A percentile compares a stretch with the other conserved stretches of the same genome.
Evolutionary conservation across 2,797 vertebrate genomes (phyloP).

Genomic region (Perodicticus potto): DNA sequence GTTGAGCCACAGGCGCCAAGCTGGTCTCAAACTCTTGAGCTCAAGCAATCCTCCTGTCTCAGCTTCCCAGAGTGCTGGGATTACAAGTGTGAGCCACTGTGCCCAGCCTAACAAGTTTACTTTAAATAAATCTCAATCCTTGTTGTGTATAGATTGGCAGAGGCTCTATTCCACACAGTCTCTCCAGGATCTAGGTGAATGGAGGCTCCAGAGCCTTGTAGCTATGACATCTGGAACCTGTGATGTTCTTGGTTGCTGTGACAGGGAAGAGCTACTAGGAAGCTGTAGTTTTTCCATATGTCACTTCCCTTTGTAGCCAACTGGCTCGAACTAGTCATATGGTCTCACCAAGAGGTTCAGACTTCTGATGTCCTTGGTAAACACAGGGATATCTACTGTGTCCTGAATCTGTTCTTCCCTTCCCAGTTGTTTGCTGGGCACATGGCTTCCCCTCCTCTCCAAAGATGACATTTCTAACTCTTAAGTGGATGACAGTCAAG

Average conservation of each 20-base stretch:
- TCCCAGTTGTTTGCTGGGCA: neutral
- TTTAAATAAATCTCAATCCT: neutral
- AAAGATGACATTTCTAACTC: neutral
- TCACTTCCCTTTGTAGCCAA: neutral
- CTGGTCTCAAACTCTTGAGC: too few species aligned
- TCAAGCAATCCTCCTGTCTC: too few species aligned
- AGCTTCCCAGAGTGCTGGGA: too few species aligned
- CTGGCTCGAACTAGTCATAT: neutral
- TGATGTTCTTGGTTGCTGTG: neutral
- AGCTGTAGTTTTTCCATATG: fast-evolving
- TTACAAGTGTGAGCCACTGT: too few species aligned
- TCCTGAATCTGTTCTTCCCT: neutral
- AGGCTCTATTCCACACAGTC: neutral
- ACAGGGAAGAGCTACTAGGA: neutral
- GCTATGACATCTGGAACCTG: neutral
- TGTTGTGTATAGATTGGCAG: neutral
- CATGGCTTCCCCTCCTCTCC: neutral
- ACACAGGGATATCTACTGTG: neutral
- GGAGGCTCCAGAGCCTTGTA: neutral
- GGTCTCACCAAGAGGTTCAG: neutral
- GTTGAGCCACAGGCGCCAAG: too few species aligned
- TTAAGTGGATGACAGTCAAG: neutral
- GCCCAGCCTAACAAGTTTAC: too few species aligned
- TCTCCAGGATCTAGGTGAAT: neutral
- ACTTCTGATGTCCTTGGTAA: too few species aligned